Base-by-base conservation (phyloP, 2,888 invertebrate genomes). In the Dascillus cervinus region DNA sequence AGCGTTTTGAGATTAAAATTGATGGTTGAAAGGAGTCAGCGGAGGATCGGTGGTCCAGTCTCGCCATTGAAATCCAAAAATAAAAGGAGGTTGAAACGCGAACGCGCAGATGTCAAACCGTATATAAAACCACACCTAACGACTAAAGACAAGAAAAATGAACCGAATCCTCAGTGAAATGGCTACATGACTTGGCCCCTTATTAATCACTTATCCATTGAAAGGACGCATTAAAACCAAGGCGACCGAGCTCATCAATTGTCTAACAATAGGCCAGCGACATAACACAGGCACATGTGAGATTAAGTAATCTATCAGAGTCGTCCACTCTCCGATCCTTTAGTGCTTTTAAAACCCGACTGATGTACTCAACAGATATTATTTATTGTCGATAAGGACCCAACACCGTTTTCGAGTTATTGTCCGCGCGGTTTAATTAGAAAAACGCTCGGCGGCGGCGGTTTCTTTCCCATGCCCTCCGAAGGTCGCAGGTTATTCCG, bases 191-290 rank as follows among this genome's bases (percentile, higher is more conserved):
- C 38, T 34, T 36, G 41, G 28, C 30, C 42, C 39, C 29, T 26
- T 44, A 54, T 52, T 52, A 52, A 53, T 54, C 51, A 52, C 50
- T 45, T 48, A 52, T 51, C 52, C 52, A 50, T 48, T 52, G 53
- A 55, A 50, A 52, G 53, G 51, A 41, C 47, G 43, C 51, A 52
- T 55, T 52, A 55, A 52, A 55, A 50, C 50, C 52, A 49, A 50
- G 52, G 50, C 52, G 52, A 47, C 44, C 47, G 43, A 41, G 47
- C 55, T 52, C 53, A 52, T 55, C 55, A 55, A 55, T 55, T 55
- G 53, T 53, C 50, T 46, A 52, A 53, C 52, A 53, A 53, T 55
- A 47, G 52, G 39, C 46, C 52, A 49, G 49, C 49, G 53, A 52
- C 52, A 48, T 39, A 43, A 49, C 48, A 46, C 37, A 47, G n/a